Percentiles rank a stretch among this genome's conserved stretches.
Conservation (phyloP, 2,797 vertebrate genomes). For the Spizella passerina region DNA sequence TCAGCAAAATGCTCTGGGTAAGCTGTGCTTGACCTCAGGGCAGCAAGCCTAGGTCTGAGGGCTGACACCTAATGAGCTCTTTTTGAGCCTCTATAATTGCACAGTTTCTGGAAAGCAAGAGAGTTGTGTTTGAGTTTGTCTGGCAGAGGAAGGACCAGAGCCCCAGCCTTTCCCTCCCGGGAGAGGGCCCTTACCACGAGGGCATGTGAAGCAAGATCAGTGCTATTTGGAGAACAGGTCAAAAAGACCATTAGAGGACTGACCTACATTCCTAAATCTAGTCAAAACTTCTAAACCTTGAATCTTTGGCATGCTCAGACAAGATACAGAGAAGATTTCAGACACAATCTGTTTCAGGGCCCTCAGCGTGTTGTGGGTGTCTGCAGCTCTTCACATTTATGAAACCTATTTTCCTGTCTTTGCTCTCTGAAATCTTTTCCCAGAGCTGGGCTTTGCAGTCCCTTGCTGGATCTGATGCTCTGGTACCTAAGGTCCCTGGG, state of each 20-base stretch:
- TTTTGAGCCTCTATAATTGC: not conserved
- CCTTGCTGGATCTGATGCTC: fast-evolving
- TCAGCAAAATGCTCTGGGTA: not conserved
- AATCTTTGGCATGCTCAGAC: not conserved
- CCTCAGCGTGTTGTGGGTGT: not conserved
- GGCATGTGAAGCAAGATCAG: not conserved
- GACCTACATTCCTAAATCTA: not conserved
- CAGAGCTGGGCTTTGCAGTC: not conserved
- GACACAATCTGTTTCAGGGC: not conserved
- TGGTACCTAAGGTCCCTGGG: not conserved
- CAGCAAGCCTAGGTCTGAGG: not conserved
- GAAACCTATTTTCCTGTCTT: not conserved
- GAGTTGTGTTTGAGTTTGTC: not conserved
- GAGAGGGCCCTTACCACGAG: not conserved
- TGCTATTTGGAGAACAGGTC: not conserved
- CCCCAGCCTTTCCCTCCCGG: not conserved
- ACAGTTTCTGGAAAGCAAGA: not conserved
- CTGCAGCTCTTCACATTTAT: not conserved
- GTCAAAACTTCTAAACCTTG: not conserved
- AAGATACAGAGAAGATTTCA: not conserved
- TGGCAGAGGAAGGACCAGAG: not conserved
- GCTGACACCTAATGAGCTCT: not conserved
- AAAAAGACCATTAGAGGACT: not conserved
- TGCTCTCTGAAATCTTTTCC: not conserved
- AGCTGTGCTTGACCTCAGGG: not conserved